Base-by-base conservation (phyloP, 2,113 vertebrate genomes). In the Psettodes erumei region DNA sequence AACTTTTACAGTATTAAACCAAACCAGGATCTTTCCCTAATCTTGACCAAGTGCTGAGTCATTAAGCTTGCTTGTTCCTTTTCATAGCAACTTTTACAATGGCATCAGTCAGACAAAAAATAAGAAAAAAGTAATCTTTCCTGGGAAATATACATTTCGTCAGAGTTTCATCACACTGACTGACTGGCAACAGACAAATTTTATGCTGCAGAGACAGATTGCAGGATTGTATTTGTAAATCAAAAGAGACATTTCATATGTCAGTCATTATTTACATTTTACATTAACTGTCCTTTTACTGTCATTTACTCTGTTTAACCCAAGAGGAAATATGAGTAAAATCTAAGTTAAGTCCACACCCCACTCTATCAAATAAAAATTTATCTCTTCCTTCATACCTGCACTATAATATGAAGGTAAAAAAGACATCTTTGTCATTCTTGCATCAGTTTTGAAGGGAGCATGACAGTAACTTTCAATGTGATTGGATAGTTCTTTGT, bases 241-340 rank as follows among this genome's bases (percentile, higher is more conserved):
- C 43, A 79, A 56, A 21, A 13, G 35, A 40, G 7, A 69, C 62
- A 50, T 70, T 73, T 62, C 15, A 77, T 50, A 35, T 82, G 53
- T 77, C 71, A 78, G 50, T 37, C 47, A 55, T n/a, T n/a, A n/a
- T n/a, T n/a, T n/a, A n/a, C n/a, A 53, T 73, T 67, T 71, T 82
- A 71, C 47, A 67, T 77, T 54, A 5, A 69, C 50, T 75, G 45
- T 51, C 42, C 25, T 79, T 84, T 76, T 59, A 84, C 53, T 60
- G n/a, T n/a, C n/a, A n/a, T n/a, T n/a, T n/a, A n/a, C n/a, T n/a
- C n/a, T n/a, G n/a, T n/a, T n/a, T 28, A 68, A 79, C 42, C 45
- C 45, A 13, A 28, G 5, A 40, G 75, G 61, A 64, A 77, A 50
- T 61, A 59, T 64, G 40, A 37, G n/a, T 68, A n/a, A n/a, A n/a